Base-by-base conservation (phyloP, 2,888 invertebrate genomes). In the Hedya salicella region DNA sequence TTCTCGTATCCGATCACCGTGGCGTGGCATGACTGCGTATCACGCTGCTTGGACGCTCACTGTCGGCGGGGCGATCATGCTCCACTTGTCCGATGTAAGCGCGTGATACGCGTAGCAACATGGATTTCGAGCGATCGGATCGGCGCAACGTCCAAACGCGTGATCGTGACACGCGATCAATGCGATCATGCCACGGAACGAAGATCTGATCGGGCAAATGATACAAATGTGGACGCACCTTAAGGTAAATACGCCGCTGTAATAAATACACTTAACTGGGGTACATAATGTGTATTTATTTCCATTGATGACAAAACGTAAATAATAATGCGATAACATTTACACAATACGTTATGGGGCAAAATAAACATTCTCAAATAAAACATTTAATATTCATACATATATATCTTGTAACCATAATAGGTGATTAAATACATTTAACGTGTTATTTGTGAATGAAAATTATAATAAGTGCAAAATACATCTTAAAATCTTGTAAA, bases 241-340 rank as follows among this genome's bases (percentile, higher is more conserved):
- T 25, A 25, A 6, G 25, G 1, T 6, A 25, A 1, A 36, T 2
- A 9, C 36, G 8, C 32, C 9, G 9, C 36, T 6, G n/a, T 25
- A 36, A 39, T 62, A 16, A 62, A 53, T 54, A 46, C 42, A 50
- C 32, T 3, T 49, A 8, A 8, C 3, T 49, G 19, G 17, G 16
- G 32, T 59, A 64, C 21, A 50, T 57, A 39, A 25, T 56, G 6
- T 16, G 56, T 30, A 59, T 46, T 52, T 63, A 59, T 52, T 59
- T 59, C 17, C 42, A 65, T 44, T 44, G 59, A 65, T 36, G 52
- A 59, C 52, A 59, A 59, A 46, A 46, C 46, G 19, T 48, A 36
- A 17, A 32, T 17, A 42, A 61, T 3, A 39, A 49, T 32, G 64
- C 64, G 25, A 44, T 52, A 17, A 59, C 32, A 59, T 52, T 46